Base-by-base conservation (phyloP, 2,113 vertebrate species). In the Ptilonorhynchus violaceus region DNA sequence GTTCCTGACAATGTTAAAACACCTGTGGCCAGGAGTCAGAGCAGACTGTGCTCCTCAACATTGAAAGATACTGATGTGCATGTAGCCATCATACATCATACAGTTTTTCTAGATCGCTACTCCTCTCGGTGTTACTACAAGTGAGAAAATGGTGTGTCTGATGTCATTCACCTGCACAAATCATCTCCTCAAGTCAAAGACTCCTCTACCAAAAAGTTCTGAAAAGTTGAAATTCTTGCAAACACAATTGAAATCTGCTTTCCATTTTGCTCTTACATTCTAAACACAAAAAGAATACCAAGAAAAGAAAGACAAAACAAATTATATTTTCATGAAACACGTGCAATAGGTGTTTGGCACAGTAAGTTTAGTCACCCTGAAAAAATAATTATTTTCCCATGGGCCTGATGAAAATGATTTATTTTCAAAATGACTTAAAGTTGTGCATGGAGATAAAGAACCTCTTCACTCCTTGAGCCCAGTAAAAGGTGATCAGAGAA, bases 1-100 rank as follows among this genome's bases (percentile, higher is more conserved):
- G 20, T 73, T 64, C n/a, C 37, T 64, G 24, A 27, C 35, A 28
- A 1, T n/a, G 23, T 53, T 74, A 50, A 64, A 30, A 59, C 20
- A 24, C 10, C 31, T 47, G 7, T 53, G 49, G 19, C 28, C 30
- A 33, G 28, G 39, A 62, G 50, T 66, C 42, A 52, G 50, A 24
- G 35, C 53, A 59, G 60, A 22, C 12, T 27, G 2, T 5, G 11
- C 31, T 53, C 33, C 79, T 62, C 23, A 73, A 5, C 33, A 15
- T 0, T 33, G 46, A 16, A 37, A 92, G 35, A 82, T 52, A 42
- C 7, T 46, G 7, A 18, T 69, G 15, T n/a, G 17, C 55, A 13
- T 17, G 25, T 15, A 85, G 39, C 44, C 31, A 28, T 10, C 1
- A 1, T 31, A 42, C 10, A 10, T 15, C 0, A 0, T 41, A 58